A percentile compares a stretch with the other conserved stretches of the same genome.
Evolutionary conservation across 2,113 vertebrate species (phyloP).

Genomic region (Cyphomyrus plagiostoma): DNA sequence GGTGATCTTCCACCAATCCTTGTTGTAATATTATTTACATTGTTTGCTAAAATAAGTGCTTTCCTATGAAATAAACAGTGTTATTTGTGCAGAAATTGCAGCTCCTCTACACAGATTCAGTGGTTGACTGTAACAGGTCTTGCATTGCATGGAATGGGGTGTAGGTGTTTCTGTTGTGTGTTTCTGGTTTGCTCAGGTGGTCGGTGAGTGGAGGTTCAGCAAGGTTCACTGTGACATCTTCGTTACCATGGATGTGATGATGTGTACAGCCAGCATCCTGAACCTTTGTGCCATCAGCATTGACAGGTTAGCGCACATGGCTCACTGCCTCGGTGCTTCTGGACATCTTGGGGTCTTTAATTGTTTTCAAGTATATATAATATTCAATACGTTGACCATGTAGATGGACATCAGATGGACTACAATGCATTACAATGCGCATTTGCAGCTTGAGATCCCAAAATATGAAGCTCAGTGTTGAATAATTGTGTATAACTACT

Average conservation of each 20-base stretch:
- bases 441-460: not conserved
- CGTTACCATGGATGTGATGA: conserved; percentile 96
- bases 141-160: not conserved
- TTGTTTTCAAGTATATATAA: not conserved
- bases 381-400: not conserved
- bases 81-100: not conserved
- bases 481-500: not conserved
- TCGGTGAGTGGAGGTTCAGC: conserved; percentile 95
- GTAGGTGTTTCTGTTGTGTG: not conserved
- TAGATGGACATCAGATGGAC: not conserved
- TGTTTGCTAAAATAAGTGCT: not conserved
- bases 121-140: not conserved
- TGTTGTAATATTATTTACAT: not conserved
- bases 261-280: conserved; percentile 97
- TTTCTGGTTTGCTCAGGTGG: conserved; percentile 69
- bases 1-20: not conserved
- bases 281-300: conserved; percentile 99
- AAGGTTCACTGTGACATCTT: conserved; percentile 98
- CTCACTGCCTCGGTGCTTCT: not conserved
- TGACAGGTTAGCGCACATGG: conserved; percentile 76
- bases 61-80: not conserved
- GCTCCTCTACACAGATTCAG: not conserved
- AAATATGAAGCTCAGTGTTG: not conserved
- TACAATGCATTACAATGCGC: not conserved
- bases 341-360: not conserved